These are phyloP conservation scores for Piprites chloris DNA, from an alignment of 2,113 vertebrate genomes.

Conservation along the genomic window DNA sequence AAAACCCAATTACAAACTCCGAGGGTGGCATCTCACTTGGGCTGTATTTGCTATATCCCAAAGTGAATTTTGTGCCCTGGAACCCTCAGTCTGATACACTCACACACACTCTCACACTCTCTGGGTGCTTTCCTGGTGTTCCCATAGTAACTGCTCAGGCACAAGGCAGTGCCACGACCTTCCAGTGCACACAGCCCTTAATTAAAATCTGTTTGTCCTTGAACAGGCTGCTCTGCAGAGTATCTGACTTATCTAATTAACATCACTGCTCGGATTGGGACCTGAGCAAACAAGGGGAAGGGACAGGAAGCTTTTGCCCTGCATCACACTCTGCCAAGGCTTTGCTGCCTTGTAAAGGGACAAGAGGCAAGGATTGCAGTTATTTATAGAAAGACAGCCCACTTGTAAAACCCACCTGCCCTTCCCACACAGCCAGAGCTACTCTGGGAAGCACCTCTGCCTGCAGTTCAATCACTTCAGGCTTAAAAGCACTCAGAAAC, in stretches of 20 bases:
- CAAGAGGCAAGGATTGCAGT: background rate
- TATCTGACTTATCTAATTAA: background rate
- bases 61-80: background rate
- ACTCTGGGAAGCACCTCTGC: background rate
- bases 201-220: constrained; percentile 28
- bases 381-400: background rate
- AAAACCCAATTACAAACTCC: fast-evolving
- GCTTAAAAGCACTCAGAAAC: background rate
- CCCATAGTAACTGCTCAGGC: background rate
- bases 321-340: background rate
- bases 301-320: background rate
- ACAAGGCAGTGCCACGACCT: background rate
- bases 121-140: background rate
- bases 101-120: background rate
- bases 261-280: background rate
- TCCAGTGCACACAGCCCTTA: background rate
- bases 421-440: background rate
- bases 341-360: background rate
- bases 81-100: background rate
- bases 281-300: background rate
- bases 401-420: background rate
- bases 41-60: fast-evolving
- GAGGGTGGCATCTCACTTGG: background rate
- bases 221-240: background rate
- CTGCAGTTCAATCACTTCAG: background rate